Evolutionary conservation across 1,140 invertebrate species (phyloP).

Genomic region (Cheumatopsyche charites): DNA sequence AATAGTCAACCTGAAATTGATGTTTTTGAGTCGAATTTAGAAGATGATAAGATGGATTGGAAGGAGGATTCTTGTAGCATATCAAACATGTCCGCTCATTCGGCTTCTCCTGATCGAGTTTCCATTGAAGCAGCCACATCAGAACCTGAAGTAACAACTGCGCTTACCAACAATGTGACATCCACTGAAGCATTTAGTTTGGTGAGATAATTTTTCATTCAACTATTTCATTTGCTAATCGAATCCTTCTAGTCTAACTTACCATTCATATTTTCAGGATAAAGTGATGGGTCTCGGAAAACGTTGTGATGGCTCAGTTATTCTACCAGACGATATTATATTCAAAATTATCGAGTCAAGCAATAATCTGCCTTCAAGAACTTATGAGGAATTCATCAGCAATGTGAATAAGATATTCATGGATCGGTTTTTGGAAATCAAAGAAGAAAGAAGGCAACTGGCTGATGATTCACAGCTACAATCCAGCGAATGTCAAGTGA

Average conservation of each 20-base stretch:
- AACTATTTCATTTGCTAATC: too few relatives aligned
- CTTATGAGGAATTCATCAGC: background rate
- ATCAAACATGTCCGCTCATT: background rate
- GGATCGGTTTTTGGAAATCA: background rate
- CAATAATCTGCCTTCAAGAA: background rate
- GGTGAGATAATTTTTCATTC: too few relatives aligned
- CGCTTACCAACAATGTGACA: too few relatives aligned
- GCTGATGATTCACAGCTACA: background rate
- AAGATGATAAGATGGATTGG: conserved; percentile 12
- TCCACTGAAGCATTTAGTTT: too few relatives aligned
- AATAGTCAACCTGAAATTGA: conserved; percentile 19
- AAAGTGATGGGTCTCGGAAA: too few relatives aligned
- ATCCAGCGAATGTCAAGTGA: background rate
- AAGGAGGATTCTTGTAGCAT: background rate
- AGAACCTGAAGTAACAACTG: too few relatives aligned
- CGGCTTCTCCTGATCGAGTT: background rate
- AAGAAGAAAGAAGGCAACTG: background rate
- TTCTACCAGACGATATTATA: background rate
- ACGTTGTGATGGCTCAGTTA: too few relatives aligned
- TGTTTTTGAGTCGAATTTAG: background rate
- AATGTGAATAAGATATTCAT: background rate
- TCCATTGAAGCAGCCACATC: too few relatives aligned
- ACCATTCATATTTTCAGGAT: too few relatives aligned
- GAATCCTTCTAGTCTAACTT: too few relatives aligned
- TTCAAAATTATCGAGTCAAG: background rate